A percentile compares a stretch with the other conserved stretches of the same genome.
phyloP scores from a whole-genome alignment of 1,140 invertebrate genomes.

The Monomorium pharaonis region DNA sequence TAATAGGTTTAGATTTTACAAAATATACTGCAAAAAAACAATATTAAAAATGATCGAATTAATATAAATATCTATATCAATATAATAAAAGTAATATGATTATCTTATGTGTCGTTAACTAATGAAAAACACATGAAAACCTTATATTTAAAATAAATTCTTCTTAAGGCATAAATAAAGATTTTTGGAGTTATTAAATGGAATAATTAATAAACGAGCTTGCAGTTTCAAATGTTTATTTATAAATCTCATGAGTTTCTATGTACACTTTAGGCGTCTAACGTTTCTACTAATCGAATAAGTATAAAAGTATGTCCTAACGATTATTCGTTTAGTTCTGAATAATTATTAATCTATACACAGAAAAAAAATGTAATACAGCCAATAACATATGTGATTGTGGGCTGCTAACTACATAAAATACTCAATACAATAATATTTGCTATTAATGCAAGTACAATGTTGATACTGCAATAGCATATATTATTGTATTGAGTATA shows the following conservation, averaged over 20 bases:
- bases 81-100: too few species aligned
- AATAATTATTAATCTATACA: constrained; percentile 35
- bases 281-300: constrained; percentile 50
- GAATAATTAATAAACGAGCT: background rate
- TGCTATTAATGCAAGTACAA: too few species aligned
- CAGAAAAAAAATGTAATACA: too few species aligned
- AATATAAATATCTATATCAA: background rate
- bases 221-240: constrained; percentile 72
- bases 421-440: too few species aligned
- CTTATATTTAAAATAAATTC: constrained; percentile 13
- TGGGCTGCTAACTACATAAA: too few species aligned
- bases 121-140: background rate
- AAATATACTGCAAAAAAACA: background rate
- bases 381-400: too few species aligned
- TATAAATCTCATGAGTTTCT: constrained; percentile 74
- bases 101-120: background rate
- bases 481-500: too few species aligned
- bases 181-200: background rate
- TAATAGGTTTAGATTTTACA: background rate
- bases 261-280: constrained; percentile 72
- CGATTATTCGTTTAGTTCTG: constrained; percentile 9
- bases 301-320: constrained; percentile 63
- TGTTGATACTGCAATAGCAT: too few species aligned
- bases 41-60: background rate
- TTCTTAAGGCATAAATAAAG: background rate